These are phyloP conservation scores for Trimorus sp. DNA, from an alignment of 2,888 invertebrate genomes.

Conservation along the genomic window DNA sequence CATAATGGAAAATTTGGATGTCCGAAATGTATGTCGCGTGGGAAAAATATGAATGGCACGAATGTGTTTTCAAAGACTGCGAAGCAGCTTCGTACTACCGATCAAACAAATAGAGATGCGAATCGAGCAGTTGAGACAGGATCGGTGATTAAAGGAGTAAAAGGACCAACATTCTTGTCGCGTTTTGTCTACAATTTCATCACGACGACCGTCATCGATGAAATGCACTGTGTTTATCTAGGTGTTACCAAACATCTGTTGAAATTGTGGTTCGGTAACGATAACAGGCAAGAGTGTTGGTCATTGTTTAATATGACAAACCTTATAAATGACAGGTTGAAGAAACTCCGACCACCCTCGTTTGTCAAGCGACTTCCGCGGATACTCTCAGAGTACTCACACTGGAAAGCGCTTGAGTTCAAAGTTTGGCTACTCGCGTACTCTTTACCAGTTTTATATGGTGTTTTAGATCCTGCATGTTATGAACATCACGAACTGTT, in stretches of 20 bases:
- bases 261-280: conserved; percentile 50
- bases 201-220: conserved; percentile 17
- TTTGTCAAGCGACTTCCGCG: conserved; percentile 57
- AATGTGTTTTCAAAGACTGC: conserved; percentile 14
- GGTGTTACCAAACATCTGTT: conserved; percentile 2
- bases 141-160: neutral
- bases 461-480: neutral
- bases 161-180: neutral
- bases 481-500: neutral
- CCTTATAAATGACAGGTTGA: conserved; percentile 45
- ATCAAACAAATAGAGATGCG: neutral
- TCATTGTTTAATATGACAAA: conserved; percentile 13
- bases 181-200: conserved; percentile 11
- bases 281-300: neutral
- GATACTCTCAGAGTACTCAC: conserved; percentile 45
- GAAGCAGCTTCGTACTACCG: no score
- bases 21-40: conserved; percentile 23
- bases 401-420: conserved; percentile 67
- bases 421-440: conserved; percentile 16
- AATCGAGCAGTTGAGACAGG: neutral
- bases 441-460: neutral
- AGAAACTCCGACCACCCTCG: conserved; percentile 52
- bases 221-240: conserved; percentile 23
- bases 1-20: conserved; percentile 48
- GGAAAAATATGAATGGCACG: neutral